Evolutionary conservation across 2,888 invertebrate genomes (phyloP).

Genomic region (Drosophila pegasa): DNA sequence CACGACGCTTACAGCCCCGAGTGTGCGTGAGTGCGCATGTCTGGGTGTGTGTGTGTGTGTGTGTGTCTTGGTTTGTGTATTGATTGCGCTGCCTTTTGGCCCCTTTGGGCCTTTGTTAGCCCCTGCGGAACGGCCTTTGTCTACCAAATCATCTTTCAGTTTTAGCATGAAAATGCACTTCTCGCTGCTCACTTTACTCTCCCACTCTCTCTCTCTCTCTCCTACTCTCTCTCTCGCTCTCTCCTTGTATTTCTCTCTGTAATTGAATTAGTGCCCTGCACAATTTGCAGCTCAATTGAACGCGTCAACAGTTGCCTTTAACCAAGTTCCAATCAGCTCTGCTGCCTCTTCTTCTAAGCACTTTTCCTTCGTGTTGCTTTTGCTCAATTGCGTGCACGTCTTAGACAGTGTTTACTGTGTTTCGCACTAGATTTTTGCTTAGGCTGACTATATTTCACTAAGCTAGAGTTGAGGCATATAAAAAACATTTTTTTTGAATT

Average conservation of each 20-base stretch:
- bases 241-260: background rate
- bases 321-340: background rate
- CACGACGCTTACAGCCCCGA: conserved; percentile 46
- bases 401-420: background rate
- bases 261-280: conserved; percentile 28
- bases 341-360: background rate
- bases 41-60: conserved; percentile 32
- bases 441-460: background rate
- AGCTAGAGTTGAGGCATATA: background rate
- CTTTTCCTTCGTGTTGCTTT: background rate
- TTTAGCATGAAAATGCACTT: conserved; percentile 69
- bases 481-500: background rate
- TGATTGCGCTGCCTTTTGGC: conserved; percentile 43
- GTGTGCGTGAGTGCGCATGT: conserved; percentile 34
- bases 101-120: conserved; percentile 42
- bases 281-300: conserved; percentile 28
- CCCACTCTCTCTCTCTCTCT: background rate
- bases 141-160: conserved; percentile 49
- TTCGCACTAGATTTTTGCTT: background rate
- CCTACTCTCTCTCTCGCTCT: background rate
- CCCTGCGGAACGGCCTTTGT: conserved; percentile 38
- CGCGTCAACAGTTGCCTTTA: conserved; percentile 2
- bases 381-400: background rate
- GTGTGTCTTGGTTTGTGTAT: conserved; percentile 32
- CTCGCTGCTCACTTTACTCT: conserved; percentile 2